Conservation (phyloP, 2,797 vertebrate species). For the Picus viridis region DNA sequence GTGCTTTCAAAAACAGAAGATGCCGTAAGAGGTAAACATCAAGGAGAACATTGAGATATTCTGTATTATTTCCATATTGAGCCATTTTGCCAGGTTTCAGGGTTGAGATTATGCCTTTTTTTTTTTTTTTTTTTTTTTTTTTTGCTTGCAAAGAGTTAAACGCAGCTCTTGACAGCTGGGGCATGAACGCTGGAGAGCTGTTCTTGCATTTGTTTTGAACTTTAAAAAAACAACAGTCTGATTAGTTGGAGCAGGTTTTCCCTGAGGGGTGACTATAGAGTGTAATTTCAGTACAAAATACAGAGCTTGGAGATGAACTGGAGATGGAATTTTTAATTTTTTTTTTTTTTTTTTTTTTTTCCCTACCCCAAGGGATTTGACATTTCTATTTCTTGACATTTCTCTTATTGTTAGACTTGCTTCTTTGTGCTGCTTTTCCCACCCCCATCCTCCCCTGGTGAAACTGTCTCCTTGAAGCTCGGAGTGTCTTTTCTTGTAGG, state of each 20-base stretch:
- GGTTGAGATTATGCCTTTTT: neutral
- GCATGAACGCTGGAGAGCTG: neutral
- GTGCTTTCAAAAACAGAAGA: neutral
- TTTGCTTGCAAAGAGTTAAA: slow-evolving; percentile 57
- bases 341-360: neutral
- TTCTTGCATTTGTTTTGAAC: slow-evolving; percentile 71
- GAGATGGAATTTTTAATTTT: slow-evolving; percentile 5
- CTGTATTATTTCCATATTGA: neutral
- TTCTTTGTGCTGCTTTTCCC: slow-evolving; percentile 42
- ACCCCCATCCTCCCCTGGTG: neutral
- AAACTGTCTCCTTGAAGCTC: slow-evolving; percentile 56
- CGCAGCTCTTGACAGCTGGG: neutral
- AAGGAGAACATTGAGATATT: neutral
- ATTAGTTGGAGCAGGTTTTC: slow-evolving; percentile 58
- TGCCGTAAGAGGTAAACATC: rapidly evolving
- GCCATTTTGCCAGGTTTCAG: neutral
- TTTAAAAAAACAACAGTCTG: slow-evolving; percentile 52
- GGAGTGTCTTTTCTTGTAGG: slow-evolving; percentile 49
- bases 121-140: slow-evolving; percentile 5
- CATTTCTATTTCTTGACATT: slow-evolving; percentile 75
- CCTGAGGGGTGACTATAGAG: slow-evolving; percentile 29
- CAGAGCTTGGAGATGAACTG: slow-evolving; percentile 32
- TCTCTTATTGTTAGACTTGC: slow-evolving; percentile 57
- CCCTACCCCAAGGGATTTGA: slow-evolving; percentile 60
- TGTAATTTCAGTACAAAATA: slow-evolving; percentile 69